Evolutionary conservation across 2,113 vertebrate species (phyloP).

Genomic region (Fregetta grallaria): DNA sequence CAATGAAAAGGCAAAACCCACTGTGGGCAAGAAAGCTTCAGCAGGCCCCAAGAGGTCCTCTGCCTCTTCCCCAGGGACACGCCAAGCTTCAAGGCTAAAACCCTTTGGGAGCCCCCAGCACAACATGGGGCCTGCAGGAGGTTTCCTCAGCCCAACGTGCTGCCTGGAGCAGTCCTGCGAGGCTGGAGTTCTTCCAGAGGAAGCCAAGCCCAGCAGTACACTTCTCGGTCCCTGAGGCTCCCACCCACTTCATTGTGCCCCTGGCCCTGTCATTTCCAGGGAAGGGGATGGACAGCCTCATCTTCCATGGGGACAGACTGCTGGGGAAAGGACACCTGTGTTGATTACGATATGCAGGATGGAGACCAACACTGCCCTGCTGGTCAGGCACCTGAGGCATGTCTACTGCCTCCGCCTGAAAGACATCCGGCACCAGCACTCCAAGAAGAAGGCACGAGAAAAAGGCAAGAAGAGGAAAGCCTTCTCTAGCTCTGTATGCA

Average conservation of each 20-base stretch:
- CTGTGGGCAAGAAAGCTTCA: background rate
- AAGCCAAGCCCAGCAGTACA: background rate
- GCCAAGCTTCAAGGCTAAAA: background rate
- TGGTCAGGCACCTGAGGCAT: background rate
- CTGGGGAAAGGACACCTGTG: background rate
- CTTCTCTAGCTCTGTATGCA: background rate
- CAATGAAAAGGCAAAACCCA: background rate
- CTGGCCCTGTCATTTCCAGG: background rate
- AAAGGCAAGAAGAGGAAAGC: background rate
- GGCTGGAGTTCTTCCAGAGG: background rate
- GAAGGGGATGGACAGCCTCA: rapidly evolving
- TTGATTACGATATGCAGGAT: rapidly evolving
- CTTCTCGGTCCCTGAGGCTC: background rate
- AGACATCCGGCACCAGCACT: background rate
- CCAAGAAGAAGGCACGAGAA: rapidly evolving
- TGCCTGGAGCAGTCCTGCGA: background rate
- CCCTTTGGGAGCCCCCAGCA: background rate
- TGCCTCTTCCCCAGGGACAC: background rate
- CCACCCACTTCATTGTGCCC: rapidly evolving
- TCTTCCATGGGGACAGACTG: background rate
- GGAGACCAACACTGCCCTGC: no score
- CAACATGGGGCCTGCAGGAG: rapidly evolving
- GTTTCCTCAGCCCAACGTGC: background rate
- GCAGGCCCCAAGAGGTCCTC: background rate
- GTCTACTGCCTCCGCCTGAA: background rate